Evolutionary conservation across 1,140 invertebrate genomes (phyloP), one percentile per base, ranked within the genome.

Genomic region (Dolichoris vasculosae): DNA sequence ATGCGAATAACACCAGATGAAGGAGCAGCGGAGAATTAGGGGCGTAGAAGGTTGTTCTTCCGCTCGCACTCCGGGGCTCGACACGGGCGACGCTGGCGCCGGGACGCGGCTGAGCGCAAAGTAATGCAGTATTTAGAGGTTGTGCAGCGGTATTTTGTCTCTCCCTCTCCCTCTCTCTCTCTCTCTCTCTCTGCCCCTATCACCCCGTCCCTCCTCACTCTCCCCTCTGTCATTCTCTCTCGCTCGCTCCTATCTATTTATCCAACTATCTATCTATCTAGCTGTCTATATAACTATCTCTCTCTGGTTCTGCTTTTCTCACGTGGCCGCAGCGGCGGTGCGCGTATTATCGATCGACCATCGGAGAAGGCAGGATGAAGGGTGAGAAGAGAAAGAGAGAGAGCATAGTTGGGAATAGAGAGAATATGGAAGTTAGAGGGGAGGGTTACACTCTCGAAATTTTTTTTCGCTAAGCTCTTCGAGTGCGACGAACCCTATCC

Each of bases 61-160:
- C n/a, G n/a, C n/a, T n/a, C n/a, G n/a, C n/a, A n/a, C 26, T 32
- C 35, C 40, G 2, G 43, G n/a, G 59, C 20, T 35, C 63, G 30
- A 71, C n/a, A 46, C 67, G 26, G 40, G 46, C 80, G 48, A 48
- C 69, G 67, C 77, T 59, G 76, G 77, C 77, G 77, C 77, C 77
- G 46, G 64, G 30, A 71, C 79, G 79, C 79, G 75, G 77, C 59
- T 40, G 17, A 30, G 78, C 55, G 51, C 55, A 76, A 83, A 63
- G 82, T 83, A 83, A 83, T 83, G 82, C 82, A 83, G 82, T 83
- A 83, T 83, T 83, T 83, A 83, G 82, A 73, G 71, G 48, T 78
- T 78, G 76, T 78, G 51, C 76, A 78, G 51, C 76, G 48, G 7
- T 15, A 40, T 32, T 59, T 40, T 59, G 32, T 69, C 83, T 81